Evolutionary conservation across 92 coral and sea anemone species (phyloP), one percentile per base, ranked within the genome.

Genomic region (Heliopora coerulea): DNA sequence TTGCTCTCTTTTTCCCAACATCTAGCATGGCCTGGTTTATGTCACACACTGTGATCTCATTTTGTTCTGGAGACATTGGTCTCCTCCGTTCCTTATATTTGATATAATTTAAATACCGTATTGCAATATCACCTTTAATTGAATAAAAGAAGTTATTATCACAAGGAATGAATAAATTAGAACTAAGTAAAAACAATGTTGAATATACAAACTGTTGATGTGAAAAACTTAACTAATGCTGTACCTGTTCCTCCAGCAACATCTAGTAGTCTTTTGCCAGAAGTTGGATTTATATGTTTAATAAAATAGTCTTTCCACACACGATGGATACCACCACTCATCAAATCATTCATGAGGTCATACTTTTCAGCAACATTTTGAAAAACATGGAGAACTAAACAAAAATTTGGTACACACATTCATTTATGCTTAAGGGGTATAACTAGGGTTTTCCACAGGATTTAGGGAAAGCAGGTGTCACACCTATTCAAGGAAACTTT

Each of bases 241-340:
- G 8, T 68, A 88, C 99, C 99, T 81, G 99, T 95, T 83, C 99
- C 99, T 46, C 99, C 99, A 19, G 99, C 99, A 24, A 95, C 99
- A 74, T 95, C 99, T 34, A 95, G 78, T 26, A 95, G 86, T 68
- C 85, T 91, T 63, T 91, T 90, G 3, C 96, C 96, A 35, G 86
- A 79, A 10, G 82, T 54, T 32, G 99, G 99, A 68, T 90, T 86
- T 13, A 95, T 75, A 18, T 83, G 74, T 58, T 58, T 81, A 48
- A 93, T 86, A 42, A 93, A 84, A 62, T 85, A 79, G 84, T 93
- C 91, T 80, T 93, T 93, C 98, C 98, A 93, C n/a, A 84, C 65
- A 39, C 96, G 83, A 80, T 93, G 98, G 60, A 93, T 88, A 7
- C 98, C 98, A 40, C 85, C 79, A 72, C 98, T 93, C 98, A 93